These are phyloP conservation scores for Mesochorus sp. DNA, from an alignment of 2,888 invertebrate species.

Conservation along the genomic window DNA sequence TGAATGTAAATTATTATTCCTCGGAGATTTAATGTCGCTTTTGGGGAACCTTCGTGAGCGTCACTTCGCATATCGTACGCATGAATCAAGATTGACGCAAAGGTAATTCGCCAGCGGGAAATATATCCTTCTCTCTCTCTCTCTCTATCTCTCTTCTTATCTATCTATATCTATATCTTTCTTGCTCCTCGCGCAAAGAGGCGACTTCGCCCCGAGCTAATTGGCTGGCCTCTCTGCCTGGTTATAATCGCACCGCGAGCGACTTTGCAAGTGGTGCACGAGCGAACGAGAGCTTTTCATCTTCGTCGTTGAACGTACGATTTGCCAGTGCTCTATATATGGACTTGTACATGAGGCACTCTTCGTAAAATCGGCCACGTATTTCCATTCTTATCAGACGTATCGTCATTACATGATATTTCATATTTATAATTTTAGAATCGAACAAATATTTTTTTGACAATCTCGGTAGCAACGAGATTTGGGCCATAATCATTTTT, in stretches of 20 bases:
- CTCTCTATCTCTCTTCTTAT: neutral
- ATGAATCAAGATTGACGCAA: constrained; percentile 36
- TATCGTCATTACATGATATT: no score
- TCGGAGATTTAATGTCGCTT: neutral
- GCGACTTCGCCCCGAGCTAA: constrained; percentile 43
- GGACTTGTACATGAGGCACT: constrained; percentile 18
- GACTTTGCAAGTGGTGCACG: neutral
- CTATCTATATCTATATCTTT: neutral
- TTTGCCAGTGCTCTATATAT: constrained; percentile 9
- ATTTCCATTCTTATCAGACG: neutral
- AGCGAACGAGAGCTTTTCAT: constrained; percentile 3
- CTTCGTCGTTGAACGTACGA: constrained; percentile 14
- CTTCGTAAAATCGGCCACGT: neutral
- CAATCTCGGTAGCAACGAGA: no score
- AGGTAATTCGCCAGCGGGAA: constrained; percentile 27
- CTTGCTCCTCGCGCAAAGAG: constrained; percentile 1
- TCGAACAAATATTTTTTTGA: no score
- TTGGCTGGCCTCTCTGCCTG: constrained; percentile 36
- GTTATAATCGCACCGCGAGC: constrained; percentile 14
- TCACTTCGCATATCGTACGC: neutral
- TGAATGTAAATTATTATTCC: neutral
- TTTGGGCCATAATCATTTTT: no score
- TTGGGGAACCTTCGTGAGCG: neutral
- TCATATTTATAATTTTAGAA: no score
- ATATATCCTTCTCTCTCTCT: neutral